Percentiles rank a stretch among this genome's conserved stretches.
These are phyloP conservation scores for Himalopsyche kuldschensis DNA, from an alignment of 2,888 invertebrate genomes.

Conservation along the genomic window DNA sequence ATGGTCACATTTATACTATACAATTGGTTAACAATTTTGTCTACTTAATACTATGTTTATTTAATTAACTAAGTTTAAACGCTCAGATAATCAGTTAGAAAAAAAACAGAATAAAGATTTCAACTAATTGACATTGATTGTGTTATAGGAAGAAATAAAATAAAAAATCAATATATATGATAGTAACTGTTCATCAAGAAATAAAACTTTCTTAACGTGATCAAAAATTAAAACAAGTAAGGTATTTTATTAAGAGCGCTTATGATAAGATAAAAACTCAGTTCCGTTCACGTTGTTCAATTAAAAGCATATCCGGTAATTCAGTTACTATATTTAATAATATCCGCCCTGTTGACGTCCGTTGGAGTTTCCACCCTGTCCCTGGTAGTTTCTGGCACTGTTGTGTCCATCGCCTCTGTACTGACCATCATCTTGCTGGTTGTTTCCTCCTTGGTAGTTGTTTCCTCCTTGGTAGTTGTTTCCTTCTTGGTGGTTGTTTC, in stretches of 20 bases:
- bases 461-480: not conserved
- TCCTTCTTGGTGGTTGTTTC: not conserved
- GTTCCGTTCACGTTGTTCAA: not conserved
- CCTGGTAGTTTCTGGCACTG: not conserved
- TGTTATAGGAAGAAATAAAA: too few species aligned
- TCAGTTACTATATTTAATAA: not conserved
- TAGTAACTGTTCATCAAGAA: not conserved
- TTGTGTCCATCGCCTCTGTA: slow-evolving; percentile 1
- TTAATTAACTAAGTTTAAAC: not conserved
- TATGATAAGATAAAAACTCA: not conserved
- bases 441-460: not conserved
- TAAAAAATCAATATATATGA: too few species aligned
- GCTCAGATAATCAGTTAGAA: not conserved
- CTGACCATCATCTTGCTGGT: slow-evolving; percentile 1
- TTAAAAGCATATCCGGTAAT: not conserved
- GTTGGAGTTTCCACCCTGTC: not conserved
- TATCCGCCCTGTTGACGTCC: not conserved
- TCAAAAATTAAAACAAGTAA: not conserved
- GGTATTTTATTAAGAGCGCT: not conserved
- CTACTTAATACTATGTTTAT: not conserved
- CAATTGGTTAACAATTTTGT: not conserved
- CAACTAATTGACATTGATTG: not conserved
- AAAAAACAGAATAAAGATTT: not conserved
- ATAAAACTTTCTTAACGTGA: not conserved
- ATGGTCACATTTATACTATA: not conserved